Conservation (phyloP, 2,113 vertebrate species). For the Pseudopipra pipra region DNA sequence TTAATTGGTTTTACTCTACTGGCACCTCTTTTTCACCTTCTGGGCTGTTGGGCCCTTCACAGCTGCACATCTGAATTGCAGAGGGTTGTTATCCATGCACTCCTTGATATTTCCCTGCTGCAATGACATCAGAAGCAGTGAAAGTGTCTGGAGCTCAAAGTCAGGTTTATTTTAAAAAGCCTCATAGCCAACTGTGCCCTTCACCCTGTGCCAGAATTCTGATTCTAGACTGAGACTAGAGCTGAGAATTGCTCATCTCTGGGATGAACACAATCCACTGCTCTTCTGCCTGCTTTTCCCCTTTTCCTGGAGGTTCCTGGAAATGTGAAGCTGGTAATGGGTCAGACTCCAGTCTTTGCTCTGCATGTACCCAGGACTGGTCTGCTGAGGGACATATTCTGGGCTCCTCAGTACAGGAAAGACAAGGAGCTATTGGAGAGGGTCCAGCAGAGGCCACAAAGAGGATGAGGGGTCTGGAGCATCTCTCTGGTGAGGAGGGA, state of each 20-base stretch:
- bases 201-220: neutral
- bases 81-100: neutral
- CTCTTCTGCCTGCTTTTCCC: no score
- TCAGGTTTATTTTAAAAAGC: neutral
- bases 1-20: neutral
- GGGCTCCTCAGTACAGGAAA: no score
- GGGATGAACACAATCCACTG: neutral
- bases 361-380: no score
- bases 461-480: neutral
- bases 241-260: neutral
- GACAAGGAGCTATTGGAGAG: neutral
- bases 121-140: neutral
- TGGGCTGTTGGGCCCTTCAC: neutral
- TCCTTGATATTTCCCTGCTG: neutral
- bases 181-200: neutral
- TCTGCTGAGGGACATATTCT: no score
- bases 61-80: neutral
- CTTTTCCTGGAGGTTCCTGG: no score
- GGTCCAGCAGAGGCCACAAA: neutral
- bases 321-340: no score
- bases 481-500: neutral
- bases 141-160: neutral
- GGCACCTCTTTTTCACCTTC: slow-evolving; percentile 7
- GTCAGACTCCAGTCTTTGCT: no score
- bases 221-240: neutral